Conservation (phyloP, 2,113 vertebrate species). For the Trichomycterus rosablanca region DNA sequence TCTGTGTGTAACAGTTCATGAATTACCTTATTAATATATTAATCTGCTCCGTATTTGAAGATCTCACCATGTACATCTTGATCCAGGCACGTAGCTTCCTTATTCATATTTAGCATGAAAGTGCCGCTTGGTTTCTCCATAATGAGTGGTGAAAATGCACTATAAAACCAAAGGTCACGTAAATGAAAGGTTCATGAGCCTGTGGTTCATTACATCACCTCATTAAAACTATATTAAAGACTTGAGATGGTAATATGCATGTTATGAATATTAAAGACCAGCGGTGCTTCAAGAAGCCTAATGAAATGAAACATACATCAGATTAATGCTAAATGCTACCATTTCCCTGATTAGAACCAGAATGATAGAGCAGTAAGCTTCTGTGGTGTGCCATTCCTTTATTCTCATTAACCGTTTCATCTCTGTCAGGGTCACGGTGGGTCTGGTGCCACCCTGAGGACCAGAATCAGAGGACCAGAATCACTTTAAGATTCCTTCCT, state of each 20-base stretch:
- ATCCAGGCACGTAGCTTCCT: slow-evolving; percentile 30
- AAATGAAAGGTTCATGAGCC: slow-evolving; percentile 43
- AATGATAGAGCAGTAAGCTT: no score
- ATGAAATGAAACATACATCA: not conserved
- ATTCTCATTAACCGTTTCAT: no score
- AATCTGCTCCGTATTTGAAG: slow-evolving; percentile 41
- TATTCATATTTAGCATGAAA: slow-evolving; percentile 43
- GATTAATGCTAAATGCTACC: not conserved
- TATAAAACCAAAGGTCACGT: slow-evolving; percentile 33
- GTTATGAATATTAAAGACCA: not conserved
- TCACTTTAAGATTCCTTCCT: no score
- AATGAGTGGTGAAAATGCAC: not conserved
- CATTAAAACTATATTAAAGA: slow-evolving; percentile 55
- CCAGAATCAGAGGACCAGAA: no score
- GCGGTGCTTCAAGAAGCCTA: no score
- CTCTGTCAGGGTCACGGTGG: no score
- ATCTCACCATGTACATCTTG: slow-evolving; percentile 54
- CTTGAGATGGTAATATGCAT: not conserved
- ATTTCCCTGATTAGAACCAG: not conserved
- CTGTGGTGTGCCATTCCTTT: no score
- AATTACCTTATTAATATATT: slow-evolving; percentile 38
- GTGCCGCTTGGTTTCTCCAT: not conserved
- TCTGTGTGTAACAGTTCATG: slow-evolving; percentile 29
- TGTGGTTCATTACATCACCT: slow-evolving; percentile 54
- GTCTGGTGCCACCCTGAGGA: no score